Evolutionary conservation across 2,797 vertebrate species (phyloP).

Genomic region (Lagodon rhomboides): DNA sequence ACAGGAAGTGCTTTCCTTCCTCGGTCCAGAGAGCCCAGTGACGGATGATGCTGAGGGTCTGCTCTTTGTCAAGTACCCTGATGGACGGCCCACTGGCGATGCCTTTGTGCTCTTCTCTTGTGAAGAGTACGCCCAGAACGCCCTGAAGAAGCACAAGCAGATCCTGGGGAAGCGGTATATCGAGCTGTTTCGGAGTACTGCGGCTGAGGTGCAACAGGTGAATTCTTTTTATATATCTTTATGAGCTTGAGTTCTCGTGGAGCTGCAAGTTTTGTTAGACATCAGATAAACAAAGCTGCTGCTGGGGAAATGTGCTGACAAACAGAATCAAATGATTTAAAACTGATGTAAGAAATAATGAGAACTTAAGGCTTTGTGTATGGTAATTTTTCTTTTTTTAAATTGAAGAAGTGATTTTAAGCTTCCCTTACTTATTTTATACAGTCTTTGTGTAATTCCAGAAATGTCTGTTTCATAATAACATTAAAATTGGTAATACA

Average conservation of each 20-base stretch:
- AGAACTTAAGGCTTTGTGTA: neutral
- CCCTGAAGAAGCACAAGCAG: slow-evolving; percentile 97
- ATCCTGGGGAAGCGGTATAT: slow-evolving; percentile 98
- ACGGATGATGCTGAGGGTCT: slow-evolving; percentile 93
- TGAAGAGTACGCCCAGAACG: slow-evolving; percentile 95
- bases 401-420: neutral
- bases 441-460: neutral
- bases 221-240: neutral
- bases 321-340: neutral
- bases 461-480: slow-evolving; percentile 7
- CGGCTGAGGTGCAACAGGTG: slow-evolving; percentile 96
- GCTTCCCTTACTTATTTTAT: neutral
- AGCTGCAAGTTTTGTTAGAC: neutral
- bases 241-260: neutral
- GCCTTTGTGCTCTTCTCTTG: slow-evolving; percentile 97
- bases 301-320: neutral
- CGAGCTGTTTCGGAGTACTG: slow-evolving; percentile 96
- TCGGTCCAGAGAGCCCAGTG: slow-evolving; percentile 92
- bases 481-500: neutral
- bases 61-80: slow-evolving; percentile 97
- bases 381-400: neutral
- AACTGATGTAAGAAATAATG: neutral
- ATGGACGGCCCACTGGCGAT: slow-evolving; percentile 95
- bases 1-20: slow-evolving; percentile 92
- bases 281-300: neutral